These are phyloP conservation scores for Zygothrica quintamaculata DNA, from an alignment of 2,888 invertebrate species.

Conservation along the genomic window DNA sequence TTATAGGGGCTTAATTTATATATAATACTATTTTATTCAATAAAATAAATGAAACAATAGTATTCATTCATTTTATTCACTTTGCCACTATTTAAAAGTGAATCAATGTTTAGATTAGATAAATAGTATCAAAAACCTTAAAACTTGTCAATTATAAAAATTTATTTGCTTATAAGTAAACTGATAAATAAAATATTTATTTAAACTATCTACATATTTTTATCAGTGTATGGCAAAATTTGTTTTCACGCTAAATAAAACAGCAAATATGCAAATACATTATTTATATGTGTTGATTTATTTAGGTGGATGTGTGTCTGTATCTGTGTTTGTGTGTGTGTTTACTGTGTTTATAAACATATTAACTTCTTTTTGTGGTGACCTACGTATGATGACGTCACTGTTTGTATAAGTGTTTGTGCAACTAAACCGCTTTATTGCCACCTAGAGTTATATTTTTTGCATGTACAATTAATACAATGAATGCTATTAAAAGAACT, in stretches of 20 bases:
- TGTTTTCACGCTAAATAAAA: constrained; percentile 52
- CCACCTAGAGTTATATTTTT: constrained; percentile 44
- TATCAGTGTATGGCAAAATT: constrained; percentile 35
- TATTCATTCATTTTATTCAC: too few species aligned
- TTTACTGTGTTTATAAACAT: not conserved
- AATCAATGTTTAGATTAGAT: too few species aligned
- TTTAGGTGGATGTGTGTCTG: not conserved
- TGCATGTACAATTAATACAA: constrained; percentile 54
- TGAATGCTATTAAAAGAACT: constrained; percentile 32
- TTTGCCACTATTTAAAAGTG: too few species aligned
- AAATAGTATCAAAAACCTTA: too few species aligned
- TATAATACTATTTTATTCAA: too few species aligned
- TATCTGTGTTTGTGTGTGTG: not conserved
- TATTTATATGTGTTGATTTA: constrained; percentile 3
- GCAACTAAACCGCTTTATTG: not conserved
- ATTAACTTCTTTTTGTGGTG: constrained; percentile 17
- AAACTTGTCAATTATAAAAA: too few species aligned
- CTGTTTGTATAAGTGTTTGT: not conserved
- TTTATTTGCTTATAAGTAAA: too few species aligned
- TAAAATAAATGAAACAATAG: too few species aligned
- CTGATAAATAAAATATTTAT: too few species aligned
- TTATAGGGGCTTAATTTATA: too few species aligned
- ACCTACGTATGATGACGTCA: constrained; percentile 46
- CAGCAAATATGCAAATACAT: constrained; percentile 21
- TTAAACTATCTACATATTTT: too few species aligned